Evolutionary conservation across 2,888 invertebrate species (phyloP).

Genomic region (Eupeodes latifasciatus): DNA sequence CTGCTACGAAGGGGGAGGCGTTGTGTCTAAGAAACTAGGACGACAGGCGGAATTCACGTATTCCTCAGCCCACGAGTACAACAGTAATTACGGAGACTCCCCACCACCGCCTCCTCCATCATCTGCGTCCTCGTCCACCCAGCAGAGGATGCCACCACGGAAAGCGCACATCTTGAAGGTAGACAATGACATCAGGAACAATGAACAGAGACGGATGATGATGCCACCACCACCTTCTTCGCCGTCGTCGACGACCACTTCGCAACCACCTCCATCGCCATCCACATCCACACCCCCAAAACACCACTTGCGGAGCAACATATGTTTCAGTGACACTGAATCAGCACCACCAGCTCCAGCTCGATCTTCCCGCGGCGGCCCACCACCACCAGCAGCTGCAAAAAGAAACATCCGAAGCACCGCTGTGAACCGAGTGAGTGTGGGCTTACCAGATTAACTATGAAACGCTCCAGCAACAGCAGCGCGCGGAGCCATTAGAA

Average conservation of each 20-base stretch:
- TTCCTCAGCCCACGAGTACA: slow-evolving; percentile 38
- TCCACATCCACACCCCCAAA: slow-evolving; percentile 64
- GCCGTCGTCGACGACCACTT: not conserved
- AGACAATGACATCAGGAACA: slow-evolving; percentile 64
- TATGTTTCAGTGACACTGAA: slow-evolving; percentile 82
- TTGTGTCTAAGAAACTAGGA: slow-evolving; percentile 29
- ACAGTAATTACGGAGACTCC: slow-evolving; percentile 7
- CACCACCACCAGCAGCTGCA: slow-evolving; percentile 35
- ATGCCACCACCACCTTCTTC: not conserved
- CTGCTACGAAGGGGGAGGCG: slow-evolving; percentile 2
- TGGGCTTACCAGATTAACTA: slow-evolving; percentile 82
- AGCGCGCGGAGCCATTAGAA: slow-evolving; percentile 48
- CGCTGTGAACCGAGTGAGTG: slow-evolving; percentile 82
- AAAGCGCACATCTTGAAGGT: slow-evolving; percentile 58
- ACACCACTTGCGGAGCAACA: slow-evolving; percentile 83
- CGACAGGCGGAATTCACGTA: slow-evolving; percentile 66
- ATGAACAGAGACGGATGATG: slow-evolving; percentile 44
- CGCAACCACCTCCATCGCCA: slow-evolving; percentile 19
- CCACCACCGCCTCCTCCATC: slow-evolving; percentile 5
- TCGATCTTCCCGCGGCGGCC: slow-evolving; percentile 51
- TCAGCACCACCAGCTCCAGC: slow-evolving; percentile 71
- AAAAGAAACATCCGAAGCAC: slow-evolving; percentile 80
- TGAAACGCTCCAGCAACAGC: slow-evolving; percentile 11
- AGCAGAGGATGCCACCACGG: slow-evolving; percentile 27
- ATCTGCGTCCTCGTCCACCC: not conserved